These are phyloP conservation scores for Flexamia atlantica DNA, from an alignment of 2,888 invertebrate genomes.

Conservation along the genomic window DNA sequence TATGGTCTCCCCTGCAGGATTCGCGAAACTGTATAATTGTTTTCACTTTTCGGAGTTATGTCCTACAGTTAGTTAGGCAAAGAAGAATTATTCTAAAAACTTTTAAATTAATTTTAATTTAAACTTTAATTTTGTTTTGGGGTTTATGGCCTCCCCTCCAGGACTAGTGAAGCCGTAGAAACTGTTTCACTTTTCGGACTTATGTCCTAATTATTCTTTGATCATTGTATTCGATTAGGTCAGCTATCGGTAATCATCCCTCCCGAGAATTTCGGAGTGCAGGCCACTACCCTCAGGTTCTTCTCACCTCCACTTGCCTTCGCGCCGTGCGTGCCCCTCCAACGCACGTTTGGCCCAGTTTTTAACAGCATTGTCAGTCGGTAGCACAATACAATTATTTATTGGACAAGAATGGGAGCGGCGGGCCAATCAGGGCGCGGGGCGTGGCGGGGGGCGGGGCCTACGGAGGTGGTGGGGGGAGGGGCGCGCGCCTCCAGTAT, in stretches of 20 bases:
- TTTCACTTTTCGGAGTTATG: too few species aligned
- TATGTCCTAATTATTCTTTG: too few species aligned
- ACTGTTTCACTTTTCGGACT: too few species aligned
- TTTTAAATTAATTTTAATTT: too few species aligned
- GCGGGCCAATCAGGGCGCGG: conserved; percentile 16
- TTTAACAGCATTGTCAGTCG: conserved; percentile 42
- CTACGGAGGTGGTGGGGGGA: conserved; percentile 8
- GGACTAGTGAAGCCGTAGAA: too few species aligned
- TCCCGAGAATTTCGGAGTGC: background rate
- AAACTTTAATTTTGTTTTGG: too few species aligned
- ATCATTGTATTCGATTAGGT: too few species aligned
- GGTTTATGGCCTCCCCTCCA: too few species aligned
- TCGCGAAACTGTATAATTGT: too few species aligned
- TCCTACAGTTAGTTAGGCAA: too few species aligned
- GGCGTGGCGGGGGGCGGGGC: conserved; percentile 38
- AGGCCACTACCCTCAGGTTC: background rate
- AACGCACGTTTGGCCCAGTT: conserved; percentile 48
- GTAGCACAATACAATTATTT: conserved; percentile 53
- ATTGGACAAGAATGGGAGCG: conserved; percentile 39
- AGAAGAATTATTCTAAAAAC: too few species aligned
- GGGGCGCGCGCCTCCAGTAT: conserved; percentile 25
- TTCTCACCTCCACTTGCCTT: background rate
- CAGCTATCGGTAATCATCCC: background rate
- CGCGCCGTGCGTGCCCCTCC: background rate
- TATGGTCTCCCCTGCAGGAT: too few species aligned